Conservation (phyloP, 2,113 vertebrate genomes). For the Syrmaticus mikado region DNA sequence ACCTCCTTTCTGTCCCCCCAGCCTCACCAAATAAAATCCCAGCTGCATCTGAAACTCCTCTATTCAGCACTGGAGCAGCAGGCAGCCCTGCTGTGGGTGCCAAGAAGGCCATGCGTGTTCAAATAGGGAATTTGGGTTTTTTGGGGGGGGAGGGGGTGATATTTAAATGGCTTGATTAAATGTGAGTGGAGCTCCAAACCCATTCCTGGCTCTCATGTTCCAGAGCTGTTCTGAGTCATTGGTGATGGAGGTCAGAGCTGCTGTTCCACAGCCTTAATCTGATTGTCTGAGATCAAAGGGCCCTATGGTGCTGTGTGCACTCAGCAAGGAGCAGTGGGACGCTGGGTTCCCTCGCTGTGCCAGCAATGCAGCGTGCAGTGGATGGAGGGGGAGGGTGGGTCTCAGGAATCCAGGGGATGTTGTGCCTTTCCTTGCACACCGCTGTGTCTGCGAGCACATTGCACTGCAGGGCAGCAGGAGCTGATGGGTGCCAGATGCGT, state of each 20-base stretch:
- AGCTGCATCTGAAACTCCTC: neutral
- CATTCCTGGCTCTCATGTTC: neutral
- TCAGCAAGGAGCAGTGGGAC: rapidly evolving
- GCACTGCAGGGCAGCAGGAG: neutral
- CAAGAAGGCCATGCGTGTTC: neutral
- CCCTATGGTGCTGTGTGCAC: rapidly evolving
- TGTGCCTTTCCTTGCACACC: neutral
- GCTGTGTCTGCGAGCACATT: neutral
- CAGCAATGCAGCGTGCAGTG: rapidly evolving
- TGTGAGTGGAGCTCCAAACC: neutral
- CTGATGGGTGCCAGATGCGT: constrained; percentile 29
- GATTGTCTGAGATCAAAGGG: neutral
- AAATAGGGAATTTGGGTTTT: neutral
- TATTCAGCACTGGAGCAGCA: neutral
- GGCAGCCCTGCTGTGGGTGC: rapidly evolving
- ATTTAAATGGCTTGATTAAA: neutral
- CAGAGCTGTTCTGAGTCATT: neutral
- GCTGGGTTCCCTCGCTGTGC: neutral
- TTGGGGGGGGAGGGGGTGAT: neutral
- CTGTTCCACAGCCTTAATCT: neutral
- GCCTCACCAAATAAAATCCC: neutral
- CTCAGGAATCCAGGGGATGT: rapidly evolving
- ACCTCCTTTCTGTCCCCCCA: neutral
- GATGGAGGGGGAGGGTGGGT: neutral
- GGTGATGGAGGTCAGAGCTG: neutral